A percentile compares a stretch with the other conserved stretches of the same genome.
Conservation (phyloP, 1,140 invertebrate species). For the Nylanderia fulva region DNA sequence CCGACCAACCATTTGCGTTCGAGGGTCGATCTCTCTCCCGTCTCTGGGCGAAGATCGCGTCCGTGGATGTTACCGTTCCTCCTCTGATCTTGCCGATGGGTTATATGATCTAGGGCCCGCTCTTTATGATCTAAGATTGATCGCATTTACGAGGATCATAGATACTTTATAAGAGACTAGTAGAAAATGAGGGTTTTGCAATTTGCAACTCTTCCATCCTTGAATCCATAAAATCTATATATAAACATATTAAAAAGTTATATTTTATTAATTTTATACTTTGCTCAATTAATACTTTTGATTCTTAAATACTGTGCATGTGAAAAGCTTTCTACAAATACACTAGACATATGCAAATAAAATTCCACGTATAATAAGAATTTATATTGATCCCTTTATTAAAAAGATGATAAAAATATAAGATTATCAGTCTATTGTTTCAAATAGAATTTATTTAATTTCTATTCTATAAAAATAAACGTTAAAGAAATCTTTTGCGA, state of each 20-base stretch:
- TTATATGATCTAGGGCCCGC: constrained; percentile 42
- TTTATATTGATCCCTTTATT: background rate
- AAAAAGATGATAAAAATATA: background rate
- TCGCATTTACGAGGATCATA: background rate
- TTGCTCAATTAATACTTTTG: background rate
- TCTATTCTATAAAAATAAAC: background rate
- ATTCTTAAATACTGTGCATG: too few relatives aligned
- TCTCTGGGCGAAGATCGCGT: constrained; percentile 43
- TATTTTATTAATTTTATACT: background rate
- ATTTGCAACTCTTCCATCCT: background rate
- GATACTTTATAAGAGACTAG: background rate
- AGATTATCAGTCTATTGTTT: background rate
- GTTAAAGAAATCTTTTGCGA: background rate
- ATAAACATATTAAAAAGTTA: background rate
- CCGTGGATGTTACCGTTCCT: constrained; percentile 62
- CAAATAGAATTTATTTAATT: background rate
- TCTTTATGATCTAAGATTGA: constrained; percentile 55
- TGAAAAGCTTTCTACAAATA: background rate
- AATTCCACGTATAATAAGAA: background rate
- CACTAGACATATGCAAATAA: background rate
- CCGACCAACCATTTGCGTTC: constrained; percentile 74
- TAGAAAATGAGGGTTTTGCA: background rate
- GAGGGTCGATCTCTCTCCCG: constrained; percentile 60
- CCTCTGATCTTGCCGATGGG: constrained; percentile 74
- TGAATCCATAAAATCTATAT: background rate